These are phyloP conservation scores for Odocoileus virginianus DNA, from an alignment of 2,113 vertebrate species.

Conservation along the genomic window DNA sequence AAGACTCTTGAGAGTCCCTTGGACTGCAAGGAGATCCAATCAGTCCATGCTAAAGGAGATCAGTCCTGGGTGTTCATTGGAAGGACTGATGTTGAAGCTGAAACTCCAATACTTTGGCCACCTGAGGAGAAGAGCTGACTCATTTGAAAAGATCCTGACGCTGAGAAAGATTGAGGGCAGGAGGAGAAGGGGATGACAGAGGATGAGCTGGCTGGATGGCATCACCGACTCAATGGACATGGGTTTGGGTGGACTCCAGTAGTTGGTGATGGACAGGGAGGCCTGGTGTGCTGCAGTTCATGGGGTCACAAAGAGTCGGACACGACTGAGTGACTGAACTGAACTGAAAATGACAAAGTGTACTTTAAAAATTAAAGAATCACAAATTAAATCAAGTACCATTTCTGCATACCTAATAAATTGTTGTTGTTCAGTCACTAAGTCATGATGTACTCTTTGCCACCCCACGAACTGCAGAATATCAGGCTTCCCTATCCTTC, in stretches of 20 bases:
- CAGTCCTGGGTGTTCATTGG: background rate
- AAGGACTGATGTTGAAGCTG: background rate
- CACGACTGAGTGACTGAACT: background rate
- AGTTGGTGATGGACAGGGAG: background rate
- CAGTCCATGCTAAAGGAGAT: background rate
- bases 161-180: background rate
- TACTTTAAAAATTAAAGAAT: background rate
- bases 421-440: background rate
- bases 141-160: background rate
- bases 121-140: background rate
- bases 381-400: constrained; percentile 6
- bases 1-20: background rate
- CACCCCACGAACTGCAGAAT: too few species aligned
- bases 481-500: too few species aligned
- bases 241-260: background rate
- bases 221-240: background rate
- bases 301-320: background rate
- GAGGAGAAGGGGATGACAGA: background rate
- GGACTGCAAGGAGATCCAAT: background rate
- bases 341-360: background rate
- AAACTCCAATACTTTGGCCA: background rate
- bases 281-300: background rate
- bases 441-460: too few species aligned
- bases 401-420: constrained; percentile 17
- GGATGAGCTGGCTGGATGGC: background rate